Evolutionary conservation across 2,797 vertebrate genomes (phyloP), one percentile per base, ranked within the genome.

Genomic region (Arremon brunneinucha): DNA sequence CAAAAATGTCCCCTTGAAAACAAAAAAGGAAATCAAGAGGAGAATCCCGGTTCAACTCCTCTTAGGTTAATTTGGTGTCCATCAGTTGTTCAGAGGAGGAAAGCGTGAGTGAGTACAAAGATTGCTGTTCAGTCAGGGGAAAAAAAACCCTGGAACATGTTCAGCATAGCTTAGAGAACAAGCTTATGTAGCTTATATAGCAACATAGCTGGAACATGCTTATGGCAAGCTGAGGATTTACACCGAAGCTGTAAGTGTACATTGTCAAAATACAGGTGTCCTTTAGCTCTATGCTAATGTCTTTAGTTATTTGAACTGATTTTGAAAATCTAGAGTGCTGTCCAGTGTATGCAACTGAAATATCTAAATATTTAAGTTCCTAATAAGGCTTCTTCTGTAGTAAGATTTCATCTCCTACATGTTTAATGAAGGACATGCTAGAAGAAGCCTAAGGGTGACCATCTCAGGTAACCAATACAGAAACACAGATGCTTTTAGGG

Each of bases 161-260:
- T 95, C 87, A 88, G 85, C 91, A 90, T 94, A 90, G 76, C 80
- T 91, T 91, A 93, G 90, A 91, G 93, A 94, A 79, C 87, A 94
- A 94, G 91, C 90, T 94, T 96, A 85, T 94, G 89, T 87, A 80
- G 95, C 89, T 96, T 96, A 88, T 93, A 93, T 93, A 94, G 93
- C 57, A 95, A 91, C 93, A 86, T 95, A 93, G 63, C 90, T 93
- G 85, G 91, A 91, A 94, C 90, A 62, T 94, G 91, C 94, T 94
- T 88, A 88, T 81, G 88, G 90, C 87, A 95, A 93, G 93, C 85
- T 91, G 85, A 87, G 84, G 90, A 91, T 91, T 95, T 97, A 81
- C 75, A 91, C 76, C 35, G 65, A 88, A 91, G 87, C 91, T 92
- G 55, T 92, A 91, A 91, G 55, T 79, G 62, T 80, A 55, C 85